Percentiles rank a stretch among this genome's conserved stretches.
Evolutionary conservation across 2,113 vertebrate species (phyloP).

Genomic region (Takifugu bimaculatus): DNA sequence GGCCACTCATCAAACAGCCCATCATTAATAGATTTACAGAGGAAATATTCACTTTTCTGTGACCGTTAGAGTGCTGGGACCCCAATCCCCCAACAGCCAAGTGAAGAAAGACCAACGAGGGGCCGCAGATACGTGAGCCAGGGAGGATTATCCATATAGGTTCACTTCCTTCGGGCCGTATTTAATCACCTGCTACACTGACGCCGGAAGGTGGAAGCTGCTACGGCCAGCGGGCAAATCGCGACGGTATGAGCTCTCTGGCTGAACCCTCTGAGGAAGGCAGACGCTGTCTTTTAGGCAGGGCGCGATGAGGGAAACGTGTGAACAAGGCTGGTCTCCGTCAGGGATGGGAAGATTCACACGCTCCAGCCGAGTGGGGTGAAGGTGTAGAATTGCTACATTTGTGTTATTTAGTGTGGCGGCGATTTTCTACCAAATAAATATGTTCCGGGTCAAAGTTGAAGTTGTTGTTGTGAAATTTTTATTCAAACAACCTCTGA

Average conservation of each 20-base stretch:
- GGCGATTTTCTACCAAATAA: too few relatives aligned
- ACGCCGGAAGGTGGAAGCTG: constrained; percentile 34
- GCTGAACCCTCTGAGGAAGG: constrained; percentile 47
- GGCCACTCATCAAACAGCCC: background rate
- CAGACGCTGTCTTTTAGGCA: constrained; percentile 16
- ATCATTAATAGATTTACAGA: background rate
- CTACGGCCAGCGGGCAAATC: constrained; percentile 45
- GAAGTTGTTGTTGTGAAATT: too few relatives aligned
- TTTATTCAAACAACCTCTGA: too few relatives aligned
- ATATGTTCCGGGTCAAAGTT: too few relatives aligned
- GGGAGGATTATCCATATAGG: constrained; percentile 50
- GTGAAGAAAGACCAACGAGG: constrained; percentile 23
- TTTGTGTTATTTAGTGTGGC: too few relatives aligned
- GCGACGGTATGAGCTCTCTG: constrained; percentile 43
- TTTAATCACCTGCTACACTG: constrained; percentile 62
- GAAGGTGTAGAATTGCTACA: too few relatives aligned
- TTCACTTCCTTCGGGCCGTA: constrained; percentile 41
- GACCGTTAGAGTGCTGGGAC: background rate
- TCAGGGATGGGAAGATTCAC: too few relatives aligned
- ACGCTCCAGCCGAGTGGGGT: too few relatives aligned
- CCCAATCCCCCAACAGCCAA: too few relatives aligned
- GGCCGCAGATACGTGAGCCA: constrained; percentile 10
- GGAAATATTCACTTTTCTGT: background rate
- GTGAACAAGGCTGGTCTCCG: constrained; percentile 15
- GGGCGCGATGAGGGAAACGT: constrained; percentile 3